Conservation (phyloP, 2,888 invertebrate genomes). For the Drosophila atripex region DNA sequence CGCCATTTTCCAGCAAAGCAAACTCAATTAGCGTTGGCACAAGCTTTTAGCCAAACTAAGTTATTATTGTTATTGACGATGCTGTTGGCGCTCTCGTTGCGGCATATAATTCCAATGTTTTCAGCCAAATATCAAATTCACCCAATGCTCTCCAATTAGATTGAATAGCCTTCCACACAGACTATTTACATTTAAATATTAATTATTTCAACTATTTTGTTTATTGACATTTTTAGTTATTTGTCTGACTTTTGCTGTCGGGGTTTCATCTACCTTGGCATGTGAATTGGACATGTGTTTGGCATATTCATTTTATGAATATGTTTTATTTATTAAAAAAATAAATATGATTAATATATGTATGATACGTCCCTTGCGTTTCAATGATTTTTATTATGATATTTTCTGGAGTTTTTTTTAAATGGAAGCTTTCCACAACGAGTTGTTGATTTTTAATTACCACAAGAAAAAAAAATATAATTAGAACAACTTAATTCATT, state of each 20-base stretch:
- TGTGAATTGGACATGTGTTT: background rate
- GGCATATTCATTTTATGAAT: background rate
- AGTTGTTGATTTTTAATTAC: too few relatives aligned
- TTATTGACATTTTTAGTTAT: constrained; percentile 3
- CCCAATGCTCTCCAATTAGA: constrained; percentile 38
- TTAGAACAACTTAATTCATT: too few relatives aligned
- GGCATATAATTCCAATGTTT: constrained; percentile 21
- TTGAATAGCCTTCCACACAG: background rate
- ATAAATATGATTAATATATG: too few relatives aligned
- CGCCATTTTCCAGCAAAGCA: constrained; percentile 36
- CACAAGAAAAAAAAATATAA: too few relatives aligned
- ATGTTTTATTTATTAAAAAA: too few relatives aligned
- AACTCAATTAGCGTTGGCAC: constrained; percentile 69
- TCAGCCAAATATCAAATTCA: constrained; percentile 13
- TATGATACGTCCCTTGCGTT: too few relatives aligned
- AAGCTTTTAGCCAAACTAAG: constrained; percentile 71
- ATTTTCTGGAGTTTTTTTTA: too few relatives aligned
- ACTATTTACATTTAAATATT: constrained; percentile 28
- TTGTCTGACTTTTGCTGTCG: constrained; percentile 8
- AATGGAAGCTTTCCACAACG: too few relatives aligned
- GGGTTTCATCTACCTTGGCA: constrained; percentile 9
- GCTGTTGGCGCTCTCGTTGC: background rate
- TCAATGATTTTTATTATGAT: too few relatives aligned
- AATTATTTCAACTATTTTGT: constrained; percentile 28
- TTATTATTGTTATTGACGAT: constrained; percentile 52